A percentile compares a stretch with the other conserved stretches of the same genome.
These are phyloP conservation scores for Trinorchestia longiramus DNA, from an alignment of 1,140 invertebrate species.

Conservation along the genomic window DNA sequence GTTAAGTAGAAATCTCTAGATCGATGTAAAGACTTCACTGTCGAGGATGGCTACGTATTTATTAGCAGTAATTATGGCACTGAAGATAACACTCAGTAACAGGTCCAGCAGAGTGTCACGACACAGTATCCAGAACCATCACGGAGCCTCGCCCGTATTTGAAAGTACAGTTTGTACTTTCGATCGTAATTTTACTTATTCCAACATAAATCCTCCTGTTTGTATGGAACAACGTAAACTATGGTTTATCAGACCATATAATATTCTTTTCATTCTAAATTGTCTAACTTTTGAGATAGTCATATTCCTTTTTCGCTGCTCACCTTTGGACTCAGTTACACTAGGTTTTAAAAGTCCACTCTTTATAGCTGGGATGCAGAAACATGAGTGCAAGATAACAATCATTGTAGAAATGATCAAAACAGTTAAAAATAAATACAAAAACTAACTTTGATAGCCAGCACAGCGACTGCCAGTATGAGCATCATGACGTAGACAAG, in stretches of 20 bases:
- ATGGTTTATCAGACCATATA: background rate
- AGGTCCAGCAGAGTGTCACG: too few relatives aligned
- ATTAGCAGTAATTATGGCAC: too few relatives aligned
- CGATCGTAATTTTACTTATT: too few relatives aligned
- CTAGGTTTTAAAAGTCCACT: background rate
- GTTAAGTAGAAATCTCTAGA: too few relatives aligned
- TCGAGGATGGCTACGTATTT: too few relatives aligned
- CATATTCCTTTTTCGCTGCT: background rate
- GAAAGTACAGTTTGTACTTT: too few relatives aligned
- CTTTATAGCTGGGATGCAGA: background rate
- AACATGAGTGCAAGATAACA: background rate
- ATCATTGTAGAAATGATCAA: background rate
- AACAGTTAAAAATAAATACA: background rate
- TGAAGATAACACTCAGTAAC: too few relatives aligned
- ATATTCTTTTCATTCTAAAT: background rate
- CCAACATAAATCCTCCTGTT: too few relatives aligned
- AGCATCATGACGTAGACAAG: constrained; percentile 86
- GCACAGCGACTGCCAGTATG: constrained; percentile 84
- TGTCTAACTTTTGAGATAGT: background rate
- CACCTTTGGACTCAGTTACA: background rate
- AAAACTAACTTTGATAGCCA: constrained; percentile 80
- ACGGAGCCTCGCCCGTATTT: too few relatives aligned
- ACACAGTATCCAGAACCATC: too few relatives aligned
- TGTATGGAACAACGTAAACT: too few relatives aligned
- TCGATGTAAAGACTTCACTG: too few relatives aligned